phyloP scores from a whole-genome alignment of 92 coral and sea anemone species.

The Scolanthus callimorphus region DNA sequence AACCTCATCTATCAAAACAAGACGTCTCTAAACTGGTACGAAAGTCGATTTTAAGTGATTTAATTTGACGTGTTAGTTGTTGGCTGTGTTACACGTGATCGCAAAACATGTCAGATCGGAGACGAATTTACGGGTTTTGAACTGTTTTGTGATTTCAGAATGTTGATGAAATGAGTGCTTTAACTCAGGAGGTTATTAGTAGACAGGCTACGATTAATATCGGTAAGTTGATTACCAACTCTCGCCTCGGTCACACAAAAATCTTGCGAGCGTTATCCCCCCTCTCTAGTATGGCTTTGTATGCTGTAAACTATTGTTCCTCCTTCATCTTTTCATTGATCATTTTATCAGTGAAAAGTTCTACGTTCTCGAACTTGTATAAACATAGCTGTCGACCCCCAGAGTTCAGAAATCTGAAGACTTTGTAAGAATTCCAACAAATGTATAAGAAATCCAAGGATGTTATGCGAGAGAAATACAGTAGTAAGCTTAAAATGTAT shows the following conservation, averaged over 20 bases:
- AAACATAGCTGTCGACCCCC: too few relatives aligned
- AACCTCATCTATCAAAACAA: conserved; percentile 86
- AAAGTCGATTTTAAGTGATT: background rate
- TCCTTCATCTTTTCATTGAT: background rate
- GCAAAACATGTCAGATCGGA: background rate
- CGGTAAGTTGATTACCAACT: too few relatives aligned
- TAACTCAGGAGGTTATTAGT: conserved; percentile 91
- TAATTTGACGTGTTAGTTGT: background rate
- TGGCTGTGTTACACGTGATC: too few relatives aligned
- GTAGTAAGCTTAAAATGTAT: too few relatives aligned
- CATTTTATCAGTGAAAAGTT: background rate
- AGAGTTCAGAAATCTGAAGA: background rate
- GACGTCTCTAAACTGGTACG: conserved; percentile 82
- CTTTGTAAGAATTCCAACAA: background rate
- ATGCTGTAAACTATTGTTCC: background rate
- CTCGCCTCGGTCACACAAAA: too few relatives aligned
- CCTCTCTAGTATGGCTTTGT: background rate
- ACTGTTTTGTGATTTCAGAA: conserved; percentile 38
- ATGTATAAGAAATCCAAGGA: too few relatives aligned
- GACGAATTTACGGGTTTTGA: conserved; percentile 4
- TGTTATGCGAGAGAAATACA: too few relatives aligned
- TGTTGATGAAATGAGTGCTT: conserved; percentile 70
- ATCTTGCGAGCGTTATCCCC: too few relatives aligned
- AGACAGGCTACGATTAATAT: conserved; percentile 97
- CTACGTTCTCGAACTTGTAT: too few relatives aligned